Evolutionary conservation across 2,888 invertebrate genomes (phyloP).

Genomic region (Synanthedon andrenaeformis): DNA sequence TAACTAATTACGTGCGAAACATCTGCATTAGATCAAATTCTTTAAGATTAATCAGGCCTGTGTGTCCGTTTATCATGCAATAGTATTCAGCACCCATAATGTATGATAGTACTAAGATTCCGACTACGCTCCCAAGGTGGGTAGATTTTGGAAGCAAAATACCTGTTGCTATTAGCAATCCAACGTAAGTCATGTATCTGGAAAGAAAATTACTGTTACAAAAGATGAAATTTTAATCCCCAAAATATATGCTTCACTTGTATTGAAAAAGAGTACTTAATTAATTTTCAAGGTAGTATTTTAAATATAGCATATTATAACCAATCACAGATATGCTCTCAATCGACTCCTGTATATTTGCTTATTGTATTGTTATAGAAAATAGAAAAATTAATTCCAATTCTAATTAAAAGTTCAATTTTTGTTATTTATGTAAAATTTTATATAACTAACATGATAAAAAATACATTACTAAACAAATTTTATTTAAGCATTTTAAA

Average conservation of each 20-base stretch:
- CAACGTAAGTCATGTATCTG: slow-evolving; percentile 86
- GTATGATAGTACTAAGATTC: slow-evolving; percentile 83
- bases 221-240: no score
- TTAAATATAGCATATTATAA: no score
- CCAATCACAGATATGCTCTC: neutral
- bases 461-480: no score
- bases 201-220: slow-evolving; percentile 10
- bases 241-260: no score
- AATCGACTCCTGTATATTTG: neutral
- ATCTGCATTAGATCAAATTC: slow-evolving; percentile 41
- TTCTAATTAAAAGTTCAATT: no score
- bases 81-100: slow-evolving; percentile 87
- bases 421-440: no score
- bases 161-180: slow-evolving; percentile 85
- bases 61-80: slow-evolving; percentile 68
- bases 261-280: no score
- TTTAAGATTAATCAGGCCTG: slow-evolving; percentile 40
- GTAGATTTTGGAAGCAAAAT: slow-evolving; percentile 87
- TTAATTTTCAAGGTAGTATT: neutral
- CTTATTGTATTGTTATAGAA: no score
- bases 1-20: slow-evolving; percentile 24
- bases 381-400: no score
- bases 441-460: no score
- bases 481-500: no score
- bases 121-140: slow-evolving; percentile 81